These are phyloP conservation scores for Thamnaconus septentrionalis DNA, from an alignment of 2,113 vertebrate species.

Conservation along the genomic window DNA sequence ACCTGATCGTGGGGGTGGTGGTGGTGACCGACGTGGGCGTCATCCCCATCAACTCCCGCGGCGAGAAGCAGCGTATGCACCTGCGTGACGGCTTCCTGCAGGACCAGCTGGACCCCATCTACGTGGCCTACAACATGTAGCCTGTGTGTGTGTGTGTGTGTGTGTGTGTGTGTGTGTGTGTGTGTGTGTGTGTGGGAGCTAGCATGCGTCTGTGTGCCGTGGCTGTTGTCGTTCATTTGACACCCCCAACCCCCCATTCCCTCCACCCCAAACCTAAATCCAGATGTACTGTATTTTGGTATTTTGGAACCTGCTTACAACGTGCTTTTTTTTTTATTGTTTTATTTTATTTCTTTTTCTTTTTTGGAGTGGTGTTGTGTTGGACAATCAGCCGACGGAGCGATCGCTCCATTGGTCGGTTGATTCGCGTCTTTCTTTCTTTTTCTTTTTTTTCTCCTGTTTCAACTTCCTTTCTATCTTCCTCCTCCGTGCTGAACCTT, in stretches of 20 bases:
- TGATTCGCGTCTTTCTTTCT: slow-evolving; percentile 17
- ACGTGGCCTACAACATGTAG: slow-evolving; percentile 99
- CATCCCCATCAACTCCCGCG: slow-evolving; percentile 99
- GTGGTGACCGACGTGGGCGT: slow-evolving; percentile 98
- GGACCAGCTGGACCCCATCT: slow-evolving; percentile 99
- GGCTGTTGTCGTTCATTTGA: slow-evolving; percentile 82
- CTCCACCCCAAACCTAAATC: slow-evolving; percentile 46
- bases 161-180: slow-evolving; percentile 31
- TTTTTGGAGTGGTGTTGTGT: slow-evolving; percentile 56
- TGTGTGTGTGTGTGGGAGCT: slow-evolving; percentile 27
- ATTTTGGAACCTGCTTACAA: slow-evolving; percentile 75
- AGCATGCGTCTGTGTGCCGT: slow-evolving; percentile 61
- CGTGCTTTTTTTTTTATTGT: slow-evolving; percentile 50
- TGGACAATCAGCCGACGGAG: background rate
- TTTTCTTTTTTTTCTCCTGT: background rate
- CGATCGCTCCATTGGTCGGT: background rate
- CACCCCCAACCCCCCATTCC: slow-evolving; percentile 6
- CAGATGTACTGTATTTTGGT: slow-evolving; percentile 84
- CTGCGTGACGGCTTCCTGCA: slow-evolving; percentile 96
- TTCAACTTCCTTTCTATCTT: background rate
- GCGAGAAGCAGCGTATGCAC: slow-evolving; percentile 99
- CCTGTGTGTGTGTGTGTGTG: slow-evolving; percentile 46
- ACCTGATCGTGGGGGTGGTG: slow-evolving; percentile 97
- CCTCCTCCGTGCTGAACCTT: slow-evolving; percentile 6
- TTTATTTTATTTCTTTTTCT: slow-evolving; percentile 73